phyloP scores from a whole-genome alignment of 1,140 invertebrate genomes.

The Pantala flavescens region DNA sequence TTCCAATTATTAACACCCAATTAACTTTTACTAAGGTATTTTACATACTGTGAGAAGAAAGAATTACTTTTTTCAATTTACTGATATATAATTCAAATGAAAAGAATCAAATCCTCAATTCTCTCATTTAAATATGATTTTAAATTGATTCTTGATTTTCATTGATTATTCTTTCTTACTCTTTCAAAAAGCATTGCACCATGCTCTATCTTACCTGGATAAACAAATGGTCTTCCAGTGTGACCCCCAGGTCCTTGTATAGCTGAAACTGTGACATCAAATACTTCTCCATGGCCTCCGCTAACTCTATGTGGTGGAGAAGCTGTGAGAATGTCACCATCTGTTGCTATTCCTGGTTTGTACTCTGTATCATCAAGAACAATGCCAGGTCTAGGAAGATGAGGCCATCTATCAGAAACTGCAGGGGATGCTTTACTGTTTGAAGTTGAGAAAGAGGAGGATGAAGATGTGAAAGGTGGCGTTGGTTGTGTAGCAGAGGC shows the following conservation, averaged over 20 bases:
- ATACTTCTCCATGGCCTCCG: slow-evolving; percentile 57
- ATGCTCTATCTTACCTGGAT: slow-evolving; percentile 35
- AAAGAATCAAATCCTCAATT: too few relatives aligned
- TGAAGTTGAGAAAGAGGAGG: background rate
- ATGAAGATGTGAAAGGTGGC: background rate
- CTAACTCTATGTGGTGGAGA: slow-evolving; percentile 31
- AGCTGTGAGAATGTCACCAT: slow-evolving; percentile 29
- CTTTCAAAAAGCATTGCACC: too few relatives aligned
- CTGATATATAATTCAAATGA: too few relatives aligned
- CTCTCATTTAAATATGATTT: too few relatives aligned
- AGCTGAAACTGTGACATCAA: slow-evolving; percentile 77
- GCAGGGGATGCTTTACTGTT: slow-evolving; percentile 18
- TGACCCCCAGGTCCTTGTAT: slow-evolving; percentile 63
- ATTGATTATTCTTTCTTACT: too few relatives aligned
- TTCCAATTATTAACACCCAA: too few relatives aligned
- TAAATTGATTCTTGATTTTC: too few relatives aligned
- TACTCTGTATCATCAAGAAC: slow-evolving; percentile 71
- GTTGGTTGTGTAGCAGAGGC: background rate
- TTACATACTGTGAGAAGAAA: too few relatives aligned
- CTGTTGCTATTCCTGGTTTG: slow-evolving; percentile 42
- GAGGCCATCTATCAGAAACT: slow-evolving; percentile 34
- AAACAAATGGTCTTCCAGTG: slow-evolving; percentile 41
- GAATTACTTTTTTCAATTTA: too few relatives aligned
- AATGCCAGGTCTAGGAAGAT: slow-evolving; percentile 65
- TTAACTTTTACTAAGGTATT: too few relatives aligned